Evolutionary conservation across 2,888 invertebrate species (phyloP), one percentile per base, ranked within the genome.

Genomic region (Oxytorus armatus): DNA sequence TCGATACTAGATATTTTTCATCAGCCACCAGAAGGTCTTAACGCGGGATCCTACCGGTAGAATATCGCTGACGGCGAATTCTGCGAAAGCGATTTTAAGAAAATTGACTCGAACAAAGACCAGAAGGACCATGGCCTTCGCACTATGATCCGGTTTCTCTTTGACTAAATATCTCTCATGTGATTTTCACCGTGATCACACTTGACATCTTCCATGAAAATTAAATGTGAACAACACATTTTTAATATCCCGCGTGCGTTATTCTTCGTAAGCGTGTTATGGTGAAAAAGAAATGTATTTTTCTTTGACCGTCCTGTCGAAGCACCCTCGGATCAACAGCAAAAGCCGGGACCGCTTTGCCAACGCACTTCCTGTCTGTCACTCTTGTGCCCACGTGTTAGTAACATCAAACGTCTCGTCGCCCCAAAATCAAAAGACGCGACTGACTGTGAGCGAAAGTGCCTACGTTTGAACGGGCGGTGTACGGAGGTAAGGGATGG

Each of bases 321-420:
- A 36, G 61, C 23, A 18, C 36, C 23, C 47, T 63, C 25, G n/a
- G 51, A 73, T n/a, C 23, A 47, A 8, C 25, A 29, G n/a, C 25
- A 61, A 47, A 47, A 29, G 16, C 3, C 33, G 42, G 53, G 61
- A 51, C 36, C 44, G 36, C 77, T 65, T 57, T 77, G 63, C 47
- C 57, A n/a, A 36, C 42, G 11, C 49, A 70, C 63, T 65, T 65
- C 25, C 55, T 25, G 36, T 39, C 72, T 42, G 77, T 72, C 77
- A 77, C 47, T 77, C 72, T 73, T 53, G 53, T 16, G 42, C 49
- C 21, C 44, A 18, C 57, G 68, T 79, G 70, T 74, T 25, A 65
- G 68, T 49, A 78, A 82, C 83, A 82, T 83, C 78, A 82, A 80
- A 83, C 83, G 73, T 66, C 63, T 66, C 53, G 75, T 72, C 72